Evolutionary conservation across 2,888 invertebrate genomes (phyloP), one percentile per base, ranked within the genome.

Genomic region (Augiades crinisus): DNA sequence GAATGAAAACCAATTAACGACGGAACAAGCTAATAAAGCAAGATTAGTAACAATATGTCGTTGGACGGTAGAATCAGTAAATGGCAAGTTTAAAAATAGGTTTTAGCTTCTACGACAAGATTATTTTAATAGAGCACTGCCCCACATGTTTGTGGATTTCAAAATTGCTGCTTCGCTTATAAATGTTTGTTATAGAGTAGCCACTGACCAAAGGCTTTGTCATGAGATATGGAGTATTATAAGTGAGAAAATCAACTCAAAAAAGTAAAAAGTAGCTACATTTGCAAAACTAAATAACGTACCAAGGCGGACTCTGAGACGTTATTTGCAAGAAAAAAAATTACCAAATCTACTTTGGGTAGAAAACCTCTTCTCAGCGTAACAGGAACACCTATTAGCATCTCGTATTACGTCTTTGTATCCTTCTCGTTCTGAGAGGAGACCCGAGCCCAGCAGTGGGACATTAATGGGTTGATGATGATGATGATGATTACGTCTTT

Each of bases 51-150:
- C 57, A 10, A 43, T 58, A 44, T 53, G 54, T 24, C 47, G 56
- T 41, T 57, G 56, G 56, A 44, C 53, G 22, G 56, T 56, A 10
- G 57, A 60, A 57, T 50, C 49, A 13, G 37, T 57, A n/a, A 59
- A 57, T 27, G 54, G 56, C 17, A 14, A 51, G 7, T 50, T 56
- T 31, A 59, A 57, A 41, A 53, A 49, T 5, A 55, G 55, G 19
- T 59, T 52, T 17, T 57, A 55, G 24, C 33, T 55, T 13, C 53
- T 59, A 24, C 40, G 53, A 2, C 55, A 59, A 38, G 47, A 49
- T 34, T 57, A 52, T 54, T 55, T 59, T 44, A 59, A 55, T 31
- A 34, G 47, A 57, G 24, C 55, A 8, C 14, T 12, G 22, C 24
- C 12, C 14, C 14, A n/a, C n/a, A n/a, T n/a, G n/a, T n/a, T n/a